These are phyloP conservation scores for Tetragonula clypearis DNA, from an alignment of 1,140 invertebrate species.

Conservation along the genomic window DNA sequence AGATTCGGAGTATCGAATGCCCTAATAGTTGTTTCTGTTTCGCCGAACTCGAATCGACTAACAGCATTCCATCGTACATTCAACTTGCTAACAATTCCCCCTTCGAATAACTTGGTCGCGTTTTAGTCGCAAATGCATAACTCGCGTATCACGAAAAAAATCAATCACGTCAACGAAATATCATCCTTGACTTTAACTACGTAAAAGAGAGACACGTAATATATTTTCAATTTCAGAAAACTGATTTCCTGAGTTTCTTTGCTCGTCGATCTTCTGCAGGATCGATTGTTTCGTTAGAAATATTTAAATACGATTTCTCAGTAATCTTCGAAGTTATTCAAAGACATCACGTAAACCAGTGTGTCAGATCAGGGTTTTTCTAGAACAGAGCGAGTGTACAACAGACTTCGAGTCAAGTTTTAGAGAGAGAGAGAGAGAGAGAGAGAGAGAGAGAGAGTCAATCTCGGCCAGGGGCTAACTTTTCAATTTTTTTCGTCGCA, in stretches of 20 bases:
- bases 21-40: slow-evolving; percentile 3
- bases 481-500: slow-evolving; percentile 65
- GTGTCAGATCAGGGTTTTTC: no score
- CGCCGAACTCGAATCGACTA: neutral
- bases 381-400: no score
- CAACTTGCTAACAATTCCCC: neutral
- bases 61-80: neutral
- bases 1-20: neutral
- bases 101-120: neutral
- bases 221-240: no score
- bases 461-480: slow-evolving; percentile 63
- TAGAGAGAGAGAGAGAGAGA: neutral
- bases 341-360: no score
- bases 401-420: no score
- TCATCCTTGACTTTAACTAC: neutral
- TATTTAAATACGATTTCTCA: no score
- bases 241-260: no score
- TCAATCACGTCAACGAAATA: neutral
- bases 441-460: slow-evolving; percentile 52
- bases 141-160: neutral
- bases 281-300: no score
- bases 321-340: no score
- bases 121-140: neutral
- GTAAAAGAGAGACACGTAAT: no score
- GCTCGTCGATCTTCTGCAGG: no score